Percentiles rank a stretch among this genome's conserved stretches.
Conservation (phyloP, 2,797 vertebrate genomes). For the Microctenopoma lineatum region DNA sequence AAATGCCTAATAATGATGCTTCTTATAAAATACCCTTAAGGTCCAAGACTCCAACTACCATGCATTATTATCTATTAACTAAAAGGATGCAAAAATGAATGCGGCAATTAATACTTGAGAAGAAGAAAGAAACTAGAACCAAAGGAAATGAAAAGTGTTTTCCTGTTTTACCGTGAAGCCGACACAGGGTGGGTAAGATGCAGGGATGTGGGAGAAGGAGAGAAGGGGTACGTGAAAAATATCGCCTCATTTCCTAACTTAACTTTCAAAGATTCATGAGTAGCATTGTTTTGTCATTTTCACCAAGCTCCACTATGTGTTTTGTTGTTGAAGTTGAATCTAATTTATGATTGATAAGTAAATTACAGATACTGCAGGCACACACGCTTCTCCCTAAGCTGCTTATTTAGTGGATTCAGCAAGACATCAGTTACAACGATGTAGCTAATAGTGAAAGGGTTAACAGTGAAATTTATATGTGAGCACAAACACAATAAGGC, state of each 20-base stretch:
- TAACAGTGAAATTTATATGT: conserved; percentile 56
- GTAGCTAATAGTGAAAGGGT: conserved; percentile 55
- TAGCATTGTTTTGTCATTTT: conserved; percentile 41
- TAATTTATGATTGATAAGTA: conserved; percentile 72
- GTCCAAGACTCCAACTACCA: background rate
- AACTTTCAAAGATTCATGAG: conserved; percentile 49
- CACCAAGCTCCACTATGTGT: conserved; percentile 22
- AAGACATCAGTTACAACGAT: conserved; percentile 66
- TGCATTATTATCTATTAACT: background rate
- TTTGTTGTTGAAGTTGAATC: conserved; percentile 63
- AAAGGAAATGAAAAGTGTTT: background rate
- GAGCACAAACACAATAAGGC: conserved; percentile 51
- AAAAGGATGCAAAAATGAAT: background rate
- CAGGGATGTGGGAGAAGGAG: background rate
- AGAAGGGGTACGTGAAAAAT: conserved; percentile 27
- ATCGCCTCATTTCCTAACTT: conserved; percentile 33
- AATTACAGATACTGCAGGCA: conserved; percentile 52
- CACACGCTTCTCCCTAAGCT: conserved; percentile 50
- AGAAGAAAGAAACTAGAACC: background rate
- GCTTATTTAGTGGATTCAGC: conserved; percentile 62
- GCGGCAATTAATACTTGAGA: background rate
- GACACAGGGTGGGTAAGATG: background rate
- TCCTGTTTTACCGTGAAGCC: conserved; percentile 18
- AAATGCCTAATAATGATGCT: background rate
- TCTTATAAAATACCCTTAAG: background rate